Percentiles rank a stretch among this genome's conserved stretches.
Conservation (phyloP, 2,113 vertebrate genomes). For the Colinus virginianus region DNA sequence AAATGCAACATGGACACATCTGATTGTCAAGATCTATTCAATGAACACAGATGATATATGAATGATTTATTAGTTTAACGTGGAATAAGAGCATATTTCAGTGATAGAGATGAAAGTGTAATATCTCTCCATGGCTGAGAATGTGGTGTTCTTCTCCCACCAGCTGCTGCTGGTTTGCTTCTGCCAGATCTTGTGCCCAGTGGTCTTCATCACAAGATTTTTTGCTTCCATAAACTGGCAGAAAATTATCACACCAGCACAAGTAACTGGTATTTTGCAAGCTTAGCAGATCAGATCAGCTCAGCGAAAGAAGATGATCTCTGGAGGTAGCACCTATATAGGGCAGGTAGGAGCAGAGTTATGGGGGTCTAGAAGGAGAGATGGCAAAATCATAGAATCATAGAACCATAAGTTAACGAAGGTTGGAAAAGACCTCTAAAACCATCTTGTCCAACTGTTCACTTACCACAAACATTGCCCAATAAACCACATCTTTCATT, state of each 20-base stretch:
- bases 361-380: background rate
- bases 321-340: background rate
- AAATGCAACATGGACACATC: background rate
- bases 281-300: background rate
- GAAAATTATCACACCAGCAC: background rate
- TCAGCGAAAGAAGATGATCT: fast-evolving
- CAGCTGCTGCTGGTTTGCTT: background rate
- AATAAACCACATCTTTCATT: no score
- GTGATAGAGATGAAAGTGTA: background rate
- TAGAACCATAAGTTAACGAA: no score
- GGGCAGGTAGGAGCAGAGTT: background rate
- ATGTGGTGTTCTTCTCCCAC: background rate
- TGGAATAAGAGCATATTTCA: background rate
- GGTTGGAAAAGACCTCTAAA: no score
- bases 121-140: background rate
- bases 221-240: background rate
- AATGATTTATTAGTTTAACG: background rate
- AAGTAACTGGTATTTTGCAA: background rate
- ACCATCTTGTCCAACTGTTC: no score
- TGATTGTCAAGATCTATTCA: background rate
- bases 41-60: background rate
- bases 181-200: background rate
- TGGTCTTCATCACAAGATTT: background rate
- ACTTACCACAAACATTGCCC: no score
- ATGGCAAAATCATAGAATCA: background rate